Conservation (phyloP, 2,113 vertebrate genomes). For the Podarcis muralis region DNA sequence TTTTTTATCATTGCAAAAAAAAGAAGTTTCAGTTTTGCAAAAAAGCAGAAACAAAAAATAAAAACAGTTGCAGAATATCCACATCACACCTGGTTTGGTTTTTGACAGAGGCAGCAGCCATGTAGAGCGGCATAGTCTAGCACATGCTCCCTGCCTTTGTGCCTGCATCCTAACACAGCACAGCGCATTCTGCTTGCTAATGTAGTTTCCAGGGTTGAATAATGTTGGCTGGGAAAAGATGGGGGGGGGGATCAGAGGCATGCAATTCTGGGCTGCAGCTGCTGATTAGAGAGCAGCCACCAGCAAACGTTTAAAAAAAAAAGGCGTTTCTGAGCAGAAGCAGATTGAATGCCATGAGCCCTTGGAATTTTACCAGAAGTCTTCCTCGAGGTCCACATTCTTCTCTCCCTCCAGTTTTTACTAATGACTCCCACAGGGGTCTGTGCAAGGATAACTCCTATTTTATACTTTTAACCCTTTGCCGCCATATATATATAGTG, state of each 20-base stretch:
- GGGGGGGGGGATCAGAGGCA: too few relatives aligned
- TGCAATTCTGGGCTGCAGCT: background rate
- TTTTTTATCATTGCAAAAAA: background rate
- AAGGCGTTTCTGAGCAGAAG: background rate
- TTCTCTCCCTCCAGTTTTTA: background rate
- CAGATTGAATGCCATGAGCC: too few relatives aligned
- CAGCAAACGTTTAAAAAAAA: background rate
- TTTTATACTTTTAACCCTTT: background rate
- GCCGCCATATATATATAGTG: background rate
- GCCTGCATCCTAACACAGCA: background rate
- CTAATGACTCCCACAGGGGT: background rate
- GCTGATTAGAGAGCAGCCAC: background rate
- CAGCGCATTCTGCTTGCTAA: background rate
- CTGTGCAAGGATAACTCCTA: background rate
- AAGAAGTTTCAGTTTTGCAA: too few relatives aligned
- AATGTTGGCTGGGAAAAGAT: too few relatives aligned
- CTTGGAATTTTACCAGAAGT: background rate
- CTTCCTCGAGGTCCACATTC: background rate
- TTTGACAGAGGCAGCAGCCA: background rate
- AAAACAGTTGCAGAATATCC: background rate
- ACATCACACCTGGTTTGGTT: background rate
- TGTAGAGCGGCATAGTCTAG: background rate
- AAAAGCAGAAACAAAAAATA: too few relatives aligned
- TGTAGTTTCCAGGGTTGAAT: background rate
- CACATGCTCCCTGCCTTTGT: background rate